Conservation (phyloP, 2,888 invertebrate species). For the Drosophila siamana region DNA sequence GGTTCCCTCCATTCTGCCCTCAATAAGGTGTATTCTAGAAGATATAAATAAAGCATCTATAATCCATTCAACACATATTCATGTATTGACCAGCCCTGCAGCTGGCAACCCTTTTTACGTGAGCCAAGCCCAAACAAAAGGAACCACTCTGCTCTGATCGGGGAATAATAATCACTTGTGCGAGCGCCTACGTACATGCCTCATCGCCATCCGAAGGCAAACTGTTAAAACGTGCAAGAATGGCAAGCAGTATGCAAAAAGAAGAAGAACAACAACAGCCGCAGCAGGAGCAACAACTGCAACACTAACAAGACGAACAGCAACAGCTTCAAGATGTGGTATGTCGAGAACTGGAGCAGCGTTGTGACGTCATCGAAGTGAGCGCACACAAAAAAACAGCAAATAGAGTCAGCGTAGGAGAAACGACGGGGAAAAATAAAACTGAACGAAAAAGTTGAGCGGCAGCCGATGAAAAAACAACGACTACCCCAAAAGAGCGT, state of each 20-base stretch:
- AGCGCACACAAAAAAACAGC: slow-evolving; percentile 30
- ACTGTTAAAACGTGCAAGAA: slow-evolving; percentile 80
- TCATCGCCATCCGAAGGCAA: slow-evolving; percentile 66
- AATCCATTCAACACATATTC: background rate
- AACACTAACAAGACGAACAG: slow-evolving; percentile 14
- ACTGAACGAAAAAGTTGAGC: slow-evolving; percentile 73
- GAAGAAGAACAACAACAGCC: slow-evolving; percentile 29
- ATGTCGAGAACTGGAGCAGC: slow-evolving; percentile 75
- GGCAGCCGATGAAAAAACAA: slow-evolving; percentile 31
- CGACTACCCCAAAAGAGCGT: slow-evolving; percentile 40
- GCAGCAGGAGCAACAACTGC: slow-evolving; percentile 4
- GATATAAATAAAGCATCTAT: background rate
- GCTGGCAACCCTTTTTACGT: slow-evolving; percentile 41
- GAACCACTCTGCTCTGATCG: background rate
- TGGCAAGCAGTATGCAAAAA: slow-evolving; percentile 50
- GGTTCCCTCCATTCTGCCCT: background rate
- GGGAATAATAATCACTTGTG: slow-evolving; percentile 27
- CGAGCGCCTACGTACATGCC: slow-evolving; percentile 67
- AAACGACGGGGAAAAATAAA: slow-evolving; percentile 72
- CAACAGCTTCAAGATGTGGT: slow-evolving; percentile 51
- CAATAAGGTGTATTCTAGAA: background rate
- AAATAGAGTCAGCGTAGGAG: slow-evolving; percentile 41
- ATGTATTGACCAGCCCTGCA: slow-evolving; percentile 18
- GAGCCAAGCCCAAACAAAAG: slow-evolving; percentile 33
- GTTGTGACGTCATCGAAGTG: slow-evolving; percentile 68